Conservation (phyloP, 2,888 invertebrate genomes). For the Merodon equestris region DNA sequence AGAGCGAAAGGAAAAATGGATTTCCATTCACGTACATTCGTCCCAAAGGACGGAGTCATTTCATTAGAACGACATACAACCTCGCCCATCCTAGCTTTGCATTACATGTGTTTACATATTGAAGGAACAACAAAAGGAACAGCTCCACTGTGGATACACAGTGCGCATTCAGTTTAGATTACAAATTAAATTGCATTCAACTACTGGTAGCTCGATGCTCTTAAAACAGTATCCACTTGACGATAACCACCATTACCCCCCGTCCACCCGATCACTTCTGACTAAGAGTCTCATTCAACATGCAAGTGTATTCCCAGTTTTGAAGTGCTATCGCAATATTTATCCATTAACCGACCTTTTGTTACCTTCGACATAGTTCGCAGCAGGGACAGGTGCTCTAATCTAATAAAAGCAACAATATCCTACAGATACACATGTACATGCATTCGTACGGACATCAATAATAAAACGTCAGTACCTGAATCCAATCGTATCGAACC, state of each 20-base stretch:
- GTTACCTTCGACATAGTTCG: slow-evolving; percentile 41
- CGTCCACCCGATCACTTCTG: neutral
- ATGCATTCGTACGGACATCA: slow-evolving; percentile 38
- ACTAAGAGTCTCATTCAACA: slow-evolving; percentile 25
- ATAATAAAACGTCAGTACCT: slow-evolving; percentile 63
- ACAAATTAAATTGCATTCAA: slow-evolving; percentile 66
- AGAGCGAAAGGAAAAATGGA: too few species aligned
- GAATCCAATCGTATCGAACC: neutral
- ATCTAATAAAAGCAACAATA: slow-evolving; percentile 68
- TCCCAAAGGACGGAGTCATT: neutral
- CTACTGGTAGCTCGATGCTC: slow-evolving; percentile 22
- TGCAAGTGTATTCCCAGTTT: slow-evolving; percentile 48
- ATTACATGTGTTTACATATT: slow-evolving; percentile 59
- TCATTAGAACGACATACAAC: neutral
- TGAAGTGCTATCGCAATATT: slow-evolving; percentile 68
- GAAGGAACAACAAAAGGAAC: slow-evolving; percentile 23
- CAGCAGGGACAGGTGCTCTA: slow-evolving; percentile 60
- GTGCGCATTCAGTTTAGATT: slow-evolving; percentile 54
- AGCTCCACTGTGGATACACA: slow-evolving; percentile 30
- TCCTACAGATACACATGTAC: slow-evolving; percentile 31
- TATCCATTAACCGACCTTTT: slow-evolving; percentile 68
- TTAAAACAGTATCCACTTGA: slow-evolving; percentile 19
- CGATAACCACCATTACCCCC: neutral
- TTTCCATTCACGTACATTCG: too few species aligned
- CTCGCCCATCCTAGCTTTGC: slow-evolving; percentile 38